A percentile compares a stretch with the other conserved stretches of the same genome.
phyloP scores from a whole-genome alignment of 2,797 vertebrate species.

The Nannoperca obscura region DNA sequence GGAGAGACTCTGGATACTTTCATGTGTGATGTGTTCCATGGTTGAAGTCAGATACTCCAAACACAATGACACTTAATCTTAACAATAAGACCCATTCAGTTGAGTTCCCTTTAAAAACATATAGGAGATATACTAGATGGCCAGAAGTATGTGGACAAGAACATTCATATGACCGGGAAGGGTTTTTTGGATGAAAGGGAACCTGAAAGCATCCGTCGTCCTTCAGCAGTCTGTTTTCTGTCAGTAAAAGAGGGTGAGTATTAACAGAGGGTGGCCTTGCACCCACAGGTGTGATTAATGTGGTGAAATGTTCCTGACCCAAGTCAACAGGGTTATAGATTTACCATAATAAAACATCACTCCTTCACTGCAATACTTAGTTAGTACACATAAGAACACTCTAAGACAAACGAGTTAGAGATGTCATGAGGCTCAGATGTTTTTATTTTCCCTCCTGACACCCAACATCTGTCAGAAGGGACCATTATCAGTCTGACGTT shows the following conservation, averaged over 20 bases:
- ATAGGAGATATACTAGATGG: fast-evolving
- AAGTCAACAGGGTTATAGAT: not conserved
- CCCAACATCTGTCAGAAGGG: not conserved
- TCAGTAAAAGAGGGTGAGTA: too few relatives aligned
- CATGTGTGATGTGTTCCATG: not conserved
- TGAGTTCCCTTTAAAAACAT: not conserved
- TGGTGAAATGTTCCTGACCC: not conserved
- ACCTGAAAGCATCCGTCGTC: not conserved
- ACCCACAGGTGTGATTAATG: slow-evolving; percentile 8
- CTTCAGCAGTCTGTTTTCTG: not conserved
- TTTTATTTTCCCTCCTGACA: not conserved
- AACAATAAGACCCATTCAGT: not conserved
- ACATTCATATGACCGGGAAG: not conserved
- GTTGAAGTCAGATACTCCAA: not conserved
- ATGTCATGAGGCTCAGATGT: not conserved
- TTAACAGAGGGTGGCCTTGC: not conserved
- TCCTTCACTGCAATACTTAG: not conserved
- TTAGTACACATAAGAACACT: not conserved
- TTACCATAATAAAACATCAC: not conserved
- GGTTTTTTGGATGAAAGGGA: slow-evolving; percentile 4
- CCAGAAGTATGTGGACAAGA: not conserved
- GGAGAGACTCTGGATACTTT: slow-evolving; percentile 26
- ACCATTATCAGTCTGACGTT: not conserved
- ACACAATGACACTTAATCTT: not conserved
- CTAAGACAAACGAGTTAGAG: not conserved